These are phyloP conservation scores for Ranitomeya variabilis DNA, from an alignment of 2,113 vertebrate genomes.

Conservation along the genomic window DNA sequence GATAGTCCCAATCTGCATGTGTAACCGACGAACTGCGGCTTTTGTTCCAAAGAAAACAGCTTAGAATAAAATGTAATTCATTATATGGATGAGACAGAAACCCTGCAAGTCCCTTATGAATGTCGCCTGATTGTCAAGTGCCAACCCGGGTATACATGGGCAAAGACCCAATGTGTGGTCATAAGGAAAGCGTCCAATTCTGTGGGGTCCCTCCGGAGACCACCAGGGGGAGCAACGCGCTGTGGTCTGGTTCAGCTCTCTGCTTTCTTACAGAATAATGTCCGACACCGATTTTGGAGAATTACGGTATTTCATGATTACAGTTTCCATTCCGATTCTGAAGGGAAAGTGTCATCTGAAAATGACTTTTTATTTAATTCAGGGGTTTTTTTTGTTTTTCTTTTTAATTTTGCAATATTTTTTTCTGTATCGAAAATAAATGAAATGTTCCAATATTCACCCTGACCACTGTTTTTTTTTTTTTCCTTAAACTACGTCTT, in stretches of 20 bases:
- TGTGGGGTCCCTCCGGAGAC: not conserved
- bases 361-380: no score
- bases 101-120: not conserved
- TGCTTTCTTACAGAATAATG: no score
- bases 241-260: not conserved
- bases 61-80: slow-evolving; percentile 5
- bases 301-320: no score
- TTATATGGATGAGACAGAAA: slow-evolving; percentile 6
- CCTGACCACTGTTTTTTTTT: no score
- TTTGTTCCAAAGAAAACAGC: slow-evolving; percentile 35
- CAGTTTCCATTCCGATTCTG: no score
- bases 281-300: no score
- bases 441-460: no score
- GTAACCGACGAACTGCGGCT: slow-evolving; percentile 11
- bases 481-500: no score
- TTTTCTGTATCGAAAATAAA: no score
- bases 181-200: not conserved
- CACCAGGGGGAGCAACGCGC: not conserved
- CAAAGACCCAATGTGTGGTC: not conserved
- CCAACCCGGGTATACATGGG: not conserved
- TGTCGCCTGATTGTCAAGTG: not conserved
- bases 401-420: no score
- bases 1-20: slow-evolving; percentile 44
- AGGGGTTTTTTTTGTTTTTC: no score
- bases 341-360: no score